A percentile compares a stretch with the other conserved stretches of the same genome.
phyloP scores from a whole-genome alignment of 2,888 invertebrate genomes.

The Tetragnatha montana region DNA sequence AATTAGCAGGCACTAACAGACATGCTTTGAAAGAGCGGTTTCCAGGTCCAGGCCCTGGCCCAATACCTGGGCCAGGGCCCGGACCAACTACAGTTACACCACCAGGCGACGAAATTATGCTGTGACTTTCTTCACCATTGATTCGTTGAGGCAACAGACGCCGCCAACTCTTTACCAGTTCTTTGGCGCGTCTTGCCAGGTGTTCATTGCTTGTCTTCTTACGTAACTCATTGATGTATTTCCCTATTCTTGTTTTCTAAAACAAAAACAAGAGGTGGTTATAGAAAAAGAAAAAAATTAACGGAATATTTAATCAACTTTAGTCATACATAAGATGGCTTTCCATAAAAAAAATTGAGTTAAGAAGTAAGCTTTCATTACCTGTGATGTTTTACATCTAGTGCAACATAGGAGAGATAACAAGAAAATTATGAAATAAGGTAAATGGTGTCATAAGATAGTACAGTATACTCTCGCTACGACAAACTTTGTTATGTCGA shows the following conservation, averaged over 20 bases:
- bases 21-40: conserved; percentile 46
- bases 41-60: conserved; percentile 70
- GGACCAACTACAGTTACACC: conserved; percentile 51
- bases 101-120: conserved; percentile 56
- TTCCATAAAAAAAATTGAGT: too few relatives aligned
- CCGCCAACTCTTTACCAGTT: conserved; percentile 93
- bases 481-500: too few relatives aligned
- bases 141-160: conserved; percentile 79
- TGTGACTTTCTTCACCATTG: conserved; percentile 74
- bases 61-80: conserved; percentile 72
- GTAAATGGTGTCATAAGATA: too few relatives aligned
- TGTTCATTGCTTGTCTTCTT: conserved; percentile 89
- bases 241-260: conserved; percentile 95
- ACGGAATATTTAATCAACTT: too few relatives aligned
- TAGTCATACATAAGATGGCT: too few relatives aligned
- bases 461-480: too few relatives aligned
- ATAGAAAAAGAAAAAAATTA: too few relatives aligned
- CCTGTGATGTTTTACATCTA: too few relatives aligned
- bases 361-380: too few relatives aligned
- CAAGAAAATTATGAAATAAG: too few relatives aligned
- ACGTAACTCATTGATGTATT: conserved; percentile 93
- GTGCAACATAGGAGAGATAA: too few relatives aligned
- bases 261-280: conserved; percentile 55
- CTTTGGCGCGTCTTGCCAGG: conserved; percentile 92
- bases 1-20: conserved; percentile 56